Conservation (phyloP, 2,888 invertebrate genomes). For the Ellobium chinense region DNA sequence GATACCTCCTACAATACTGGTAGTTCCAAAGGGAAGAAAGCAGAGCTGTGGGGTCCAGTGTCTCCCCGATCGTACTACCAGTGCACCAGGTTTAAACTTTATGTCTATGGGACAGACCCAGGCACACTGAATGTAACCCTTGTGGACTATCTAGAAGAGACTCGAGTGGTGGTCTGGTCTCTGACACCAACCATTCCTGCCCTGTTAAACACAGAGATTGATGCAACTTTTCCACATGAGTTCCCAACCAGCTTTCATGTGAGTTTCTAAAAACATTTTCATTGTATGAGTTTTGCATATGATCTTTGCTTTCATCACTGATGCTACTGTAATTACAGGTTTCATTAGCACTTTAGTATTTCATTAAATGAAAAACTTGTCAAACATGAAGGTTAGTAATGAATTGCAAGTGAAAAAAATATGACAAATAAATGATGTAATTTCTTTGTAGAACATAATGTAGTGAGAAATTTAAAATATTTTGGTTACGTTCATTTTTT, state of each 20-base stretch:
- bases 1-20: background rate
- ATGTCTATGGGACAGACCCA: constrained; percentile 7
- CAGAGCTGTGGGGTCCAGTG: constrained; percentile 23
- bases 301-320: background rate
- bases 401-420: no score
- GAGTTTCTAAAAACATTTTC: background rate
- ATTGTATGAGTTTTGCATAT: background rate
- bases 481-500: no score
- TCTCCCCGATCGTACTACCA: background rate
- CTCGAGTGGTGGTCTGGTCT: constrained; percentile 5
- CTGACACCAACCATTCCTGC: background rate
- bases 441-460: no score
- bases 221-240: constrained; percentile 16
- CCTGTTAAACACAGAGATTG: background rate
- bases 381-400: no score
- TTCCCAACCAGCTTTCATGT: constrained; percentile 1
- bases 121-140: constrained; percentile 12
- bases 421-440: no score
- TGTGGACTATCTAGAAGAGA: constrained; percentile 17
- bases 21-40: constrained; percentile 1
- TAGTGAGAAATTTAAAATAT: no score
- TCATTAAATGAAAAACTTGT: no score
- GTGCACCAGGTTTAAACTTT: constrained; percentile 11
- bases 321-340: no score
- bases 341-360: no score